Evolutionary conservation across 2,888 invertebrate genomes (phyloP).

Genomic region (Ctena decussata): DNA sequence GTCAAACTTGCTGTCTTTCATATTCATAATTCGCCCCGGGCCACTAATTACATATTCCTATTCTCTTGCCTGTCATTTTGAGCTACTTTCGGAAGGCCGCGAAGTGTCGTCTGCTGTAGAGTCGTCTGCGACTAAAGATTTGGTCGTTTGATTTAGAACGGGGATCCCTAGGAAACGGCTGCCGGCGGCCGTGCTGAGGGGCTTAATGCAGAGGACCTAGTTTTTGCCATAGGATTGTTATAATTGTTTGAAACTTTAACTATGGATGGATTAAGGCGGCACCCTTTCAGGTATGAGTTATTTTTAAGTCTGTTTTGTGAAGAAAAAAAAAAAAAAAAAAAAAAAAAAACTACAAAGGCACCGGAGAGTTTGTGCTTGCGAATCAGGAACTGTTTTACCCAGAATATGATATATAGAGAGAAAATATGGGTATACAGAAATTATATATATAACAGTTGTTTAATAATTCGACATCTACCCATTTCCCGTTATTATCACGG

Average conservation of each 20-base stretch:
- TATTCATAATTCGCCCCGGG: slow-evolving; percentile 1
- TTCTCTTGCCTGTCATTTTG: neutral
- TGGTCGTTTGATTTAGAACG: neutral
- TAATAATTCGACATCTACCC: too few relatives aligned
- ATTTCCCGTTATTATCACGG: too few relatives aligned
- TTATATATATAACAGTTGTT: too few relatives aligned
- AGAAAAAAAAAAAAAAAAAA: too few relatives aligned
- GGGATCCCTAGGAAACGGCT: neutral
- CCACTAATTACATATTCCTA: neutral
- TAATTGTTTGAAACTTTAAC: neutral
- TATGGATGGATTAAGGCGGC: neutral
- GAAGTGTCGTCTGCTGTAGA: neutral
- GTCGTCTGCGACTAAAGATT: neutral
- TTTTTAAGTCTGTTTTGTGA: neutral
- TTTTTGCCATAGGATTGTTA: neutral
- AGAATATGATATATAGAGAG: too few relatives aligned
- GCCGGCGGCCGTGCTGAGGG: neutral
- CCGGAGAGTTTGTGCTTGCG: too few relatives aligned
- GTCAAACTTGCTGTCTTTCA: slow-evolving; percentile 3
- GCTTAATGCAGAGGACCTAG: neutral
- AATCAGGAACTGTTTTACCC: too few relatives aligned
- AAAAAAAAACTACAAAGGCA: too few relatives aligned
- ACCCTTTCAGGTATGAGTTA: neutral
- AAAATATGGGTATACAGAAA: too few relatives aligned
- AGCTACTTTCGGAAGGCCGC: neutral